Conservation (phyloP, 2,888 invertebrate genomes). For the Eurytoma adleriae region DNA sequence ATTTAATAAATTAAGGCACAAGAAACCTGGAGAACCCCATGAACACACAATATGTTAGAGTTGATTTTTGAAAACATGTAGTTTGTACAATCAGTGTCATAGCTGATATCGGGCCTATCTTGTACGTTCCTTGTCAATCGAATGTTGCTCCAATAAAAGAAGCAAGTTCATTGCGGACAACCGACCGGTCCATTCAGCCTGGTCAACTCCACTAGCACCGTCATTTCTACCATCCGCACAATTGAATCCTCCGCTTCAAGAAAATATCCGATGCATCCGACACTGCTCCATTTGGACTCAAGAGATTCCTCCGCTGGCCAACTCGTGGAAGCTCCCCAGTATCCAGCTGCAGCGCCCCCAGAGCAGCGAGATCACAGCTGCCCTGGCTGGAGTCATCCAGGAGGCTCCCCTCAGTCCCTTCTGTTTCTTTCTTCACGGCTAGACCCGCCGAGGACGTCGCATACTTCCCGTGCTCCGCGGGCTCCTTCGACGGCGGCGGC, state of each 20-base stretch:
- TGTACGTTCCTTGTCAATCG: slow-evolving; percentile 13
- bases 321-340: background rate
- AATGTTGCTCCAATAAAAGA: background rate
- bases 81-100: slow-evolving; percentile 41
- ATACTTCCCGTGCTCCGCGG: slow-evolving; percentile 37
- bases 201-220: background rate
- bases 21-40: slow-evolving; percentile 20
- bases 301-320: background rate
- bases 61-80: slow-evolving; percentile 17
- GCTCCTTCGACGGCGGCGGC: background rate
- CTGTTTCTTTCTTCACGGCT: slow-evolving; percentile 2
- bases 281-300: no score
- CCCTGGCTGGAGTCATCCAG: background rate
- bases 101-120: slow-evolving; percentile 16
- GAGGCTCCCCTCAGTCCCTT: background rate
- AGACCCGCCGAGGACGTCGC: slow-evolving; percentile 45
- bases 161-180: slow-evolving; percentile 16
- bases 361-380: background rate
- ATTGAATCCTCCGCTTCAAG: slow-evolving; percentile 3
- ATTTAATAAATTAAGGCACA: slow-evolving; percentile 31
- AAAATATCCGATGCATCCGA: no score
- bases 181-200: slow-evolving; percentile 7
- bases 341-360: background rate
- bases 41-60: slow-evolving; percentile 27
- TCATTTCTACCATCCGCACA: background rate